phyloP scores from a whole-genome alignment of 2,797 vertebrate genomes.

The Darevskia nairensis region DNA sequence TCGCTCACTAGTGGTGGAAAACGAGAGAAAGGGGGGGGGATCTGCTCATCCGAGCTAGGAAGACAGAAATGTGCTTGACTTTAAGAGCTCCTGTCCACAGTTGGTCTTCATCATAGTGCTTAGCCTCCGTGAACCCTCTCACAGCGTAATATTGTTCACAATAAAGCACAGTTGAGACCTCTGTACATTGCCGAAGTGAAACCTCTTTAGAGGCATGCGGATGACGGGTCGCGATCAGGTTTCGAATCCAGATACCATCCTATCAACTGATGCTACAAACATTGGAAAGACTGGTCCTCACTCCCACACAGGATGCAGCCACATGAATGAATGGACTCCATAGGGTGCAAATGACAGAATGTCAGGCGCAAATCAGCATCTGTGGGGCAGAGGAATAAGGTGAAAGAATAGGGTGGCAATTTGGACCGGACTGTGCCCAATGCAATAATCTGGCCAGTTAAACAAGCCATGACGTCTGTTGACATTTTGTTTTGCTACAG shows the following conservation, averaged over 20 bases:
- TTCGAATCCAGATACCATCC: not conserved
- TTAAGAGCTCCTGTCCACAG: conserved; percentile 28
- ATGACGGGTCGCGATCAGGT: not conserved
- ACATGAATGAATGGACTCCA: not conserved
- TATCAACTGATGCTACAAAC: not conserved
- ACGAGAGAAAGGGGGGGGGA: conserved; percentile 26
- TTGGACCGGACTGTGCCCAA: not conserved
- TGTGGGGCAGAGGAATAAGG: not conserved
- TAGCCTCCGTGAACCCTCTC: conserved; percentile 31
- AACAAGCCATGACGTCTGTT: conserved; percentile 50
- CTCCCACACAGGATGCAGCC: not conserved
- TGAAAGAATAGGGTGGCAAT: conserved; percentile 12
- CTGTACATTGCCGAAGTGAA: not conserved
- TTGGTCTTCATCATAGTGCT: not conserved
- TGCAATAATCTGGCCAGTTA: conserved; percentile 23
- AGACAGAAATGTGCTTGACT: conserved; percentile 53
- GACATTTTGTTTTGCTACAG: conserved; percentile 68
- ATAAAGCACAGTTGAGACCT: not conserved
- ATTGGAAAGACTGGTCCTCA: conserved; percentile 16
- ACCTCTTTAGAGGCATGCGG: not conserved
- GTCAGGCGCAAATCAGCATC: conserved; percentile 23
- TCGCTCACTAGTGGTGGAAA: conserved; percentile 35
- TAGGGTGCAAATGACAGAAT: not conserved
- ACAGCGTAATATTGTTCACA: conserved; percentile 5
- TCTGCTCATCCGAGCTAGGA: conserved; percentile 52